Base-by-base conservation (phyloP, 1,140 invertebrate species). In the Arctopsyche grandis region DNA sequence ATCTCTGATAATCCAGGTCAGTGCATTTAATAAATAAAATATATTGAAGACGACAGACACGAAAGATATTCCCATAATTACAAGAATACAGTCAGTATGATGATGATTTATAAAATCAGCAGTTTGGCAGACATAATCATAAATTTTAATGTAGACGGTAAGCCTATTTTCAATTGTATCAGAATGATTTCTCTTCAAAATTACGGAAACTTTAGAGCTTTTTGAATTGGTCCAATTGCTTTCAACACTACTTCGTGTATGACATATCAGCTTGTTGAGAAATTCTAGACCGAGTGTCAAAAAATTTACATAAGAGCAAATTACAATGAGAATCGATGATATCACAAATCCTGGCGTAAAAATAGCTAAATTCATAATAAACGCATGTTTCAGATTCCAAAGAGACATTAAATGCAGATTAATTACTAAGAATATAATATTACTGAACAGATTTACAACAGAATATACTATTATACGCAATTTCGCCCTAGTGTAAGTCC, bases 41-140 rank as follows among this genome's bases (percentile, higher is more conserved):
- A 74, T 48, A 43, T 74, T 74, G 46, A 74, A 52, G 22, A 74
- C 70, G 44, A 52, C n/a, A 9, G 4, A 74, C n/a, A 74, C 43
- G 24, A 74, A 74, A 21, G 70, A 74, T 52, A 74, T 74, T 9
- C 21, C 46, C 44, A 74, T 74, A 1, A 74, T 21, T 21, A 74
- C 16, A 5, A 74, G 21, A 9, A 74, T 24, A 9, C 43, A 16
- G 5, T 48, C 1, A 48, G 70, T 74, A 22, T 16, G 48, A 9
- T 52, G 19, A 74, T 9, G 9, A 21, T 52, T 74, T 5, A 74
- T 48, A 21, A 52, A 1, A 26, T 74, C 70, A 16, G 43, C 19
- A 21, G 14, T 19, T 22, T 74, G 70, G 19, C 70, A 74, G n/a
- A 74, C 1, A 1, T 7, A 48, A 56, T 74, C 70, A 56, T 43